These are phyloP conservation scores for Globodera rostochiensis DNA, from an alignment of 1,140 invertebrate species.

Conservation along the genomic window DNA sequence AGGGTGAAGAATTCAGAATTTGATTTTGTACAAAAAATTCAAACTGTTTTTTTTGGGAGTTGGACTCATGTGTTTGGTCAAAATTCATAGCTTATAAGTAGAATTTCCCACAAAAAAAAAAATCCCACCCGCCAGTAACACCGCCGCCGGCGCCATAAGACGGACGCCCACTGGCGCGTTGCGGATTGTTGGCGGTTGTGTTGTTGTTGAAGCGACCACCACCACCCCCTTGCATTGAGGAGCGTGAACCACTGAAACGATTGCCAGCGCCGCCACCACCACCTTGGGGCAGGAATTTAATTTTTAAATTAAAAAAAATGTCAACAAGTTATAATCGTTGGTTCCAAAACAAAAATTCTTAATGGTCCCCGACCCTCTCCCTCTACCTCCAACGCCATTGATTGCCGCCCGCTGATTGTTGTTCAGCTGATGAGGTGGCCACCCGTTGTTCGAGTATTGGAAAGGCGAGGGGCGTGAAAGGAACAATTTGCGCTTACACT, in stretches of 20 bases:
- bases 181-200: too few species aligned
- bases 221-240: not conserved
- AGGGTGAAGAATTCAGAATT: too few species aligned
- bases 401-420: not conserved
- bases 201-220: too few species aligned
- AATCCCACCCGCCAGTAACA: too few species aligned
- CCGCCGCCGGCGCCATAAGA: too few species aligned
- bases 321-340: not conserved
- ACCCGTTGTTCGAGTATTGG: conserved; percentile 13
- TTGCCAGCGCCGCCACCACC: conserved; percentile 4
- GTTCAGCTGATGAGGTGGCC: not conserved
- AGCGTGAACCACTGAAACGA: not conserved
- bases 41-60: too few species aligned
- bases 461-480: conserved; percentile 32
- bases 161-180: too few species aligned
- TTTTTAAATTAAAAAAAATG: not conserved
- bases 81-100: too few species aligned
- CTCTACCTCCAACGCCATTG: not conserved
- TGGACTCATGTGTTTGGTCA: too few species aligned
- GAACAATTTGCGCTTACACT: conserved; percentile 45
- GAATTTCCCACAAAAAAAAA: too few species aligned
- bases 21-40: too few species aligned
- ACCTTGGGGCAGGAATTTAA: not conserved
- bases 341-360: too few species aligned
- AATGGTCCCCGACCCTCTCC: not conserved